These are phyloP conservation scores for Phasianus colchicus DNA, from an alignment of 2,113 vertebrate species.

Conservation along the genomic window DNA sequence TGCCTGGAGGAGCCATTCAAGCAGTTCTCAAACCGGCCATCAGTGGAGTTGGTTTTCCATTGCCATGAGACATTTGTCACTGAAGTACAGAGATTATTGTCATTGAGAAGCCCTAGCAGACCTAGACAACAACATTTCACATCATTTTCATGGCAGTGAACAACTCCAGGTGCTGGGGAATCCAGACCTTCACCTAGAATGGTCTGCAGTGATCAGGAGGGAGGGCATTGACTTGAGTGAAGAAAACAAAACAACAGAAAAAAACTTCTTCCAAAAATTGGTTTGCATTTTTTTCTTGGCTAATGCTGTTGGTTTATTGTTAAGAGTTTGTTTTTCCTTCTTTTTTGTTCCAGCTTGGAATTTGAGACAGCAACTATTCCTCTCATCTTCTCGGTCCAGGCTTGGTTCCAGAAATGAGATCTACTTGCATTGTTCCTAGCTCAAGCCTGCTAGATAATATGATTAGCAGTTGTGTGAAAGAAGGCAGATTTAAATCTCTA, in stretches of 20 bases:
- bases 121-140: background rate
- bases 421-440: background rate
- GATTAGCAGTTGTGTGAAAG: background rate
- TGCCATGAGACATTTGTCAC: background rate
- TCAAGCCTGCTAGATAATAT: background rate
- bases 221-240: background rate
- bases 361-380: background rate
- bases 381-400: background rate
- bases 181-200: background rate
- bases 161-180: constrained; percentile 4
- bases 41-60: background rate
- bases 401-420: background rate
- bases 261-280: background rate
- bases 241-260: background rate
- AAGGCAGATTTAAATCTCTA: background rate
- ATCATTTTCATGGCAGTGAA: background rate
- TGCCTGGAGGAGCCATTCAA: background rate
- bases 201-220: background rate
- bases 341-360: background rate
- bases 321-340: background rate
- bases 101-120: background rate
- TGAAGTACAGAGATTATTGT: background rate
- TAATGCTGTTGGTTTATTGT: background rate
- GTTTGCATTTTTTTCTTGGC: background rate
- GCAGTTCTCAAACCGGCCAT: background rate